A percentile compares a stretch with the other conserved stretches of the same genome.
phyloP scores from a whole-genome alignment of 2,113 vertebrate genomes.

The Leptosomus discolor region DNA sequence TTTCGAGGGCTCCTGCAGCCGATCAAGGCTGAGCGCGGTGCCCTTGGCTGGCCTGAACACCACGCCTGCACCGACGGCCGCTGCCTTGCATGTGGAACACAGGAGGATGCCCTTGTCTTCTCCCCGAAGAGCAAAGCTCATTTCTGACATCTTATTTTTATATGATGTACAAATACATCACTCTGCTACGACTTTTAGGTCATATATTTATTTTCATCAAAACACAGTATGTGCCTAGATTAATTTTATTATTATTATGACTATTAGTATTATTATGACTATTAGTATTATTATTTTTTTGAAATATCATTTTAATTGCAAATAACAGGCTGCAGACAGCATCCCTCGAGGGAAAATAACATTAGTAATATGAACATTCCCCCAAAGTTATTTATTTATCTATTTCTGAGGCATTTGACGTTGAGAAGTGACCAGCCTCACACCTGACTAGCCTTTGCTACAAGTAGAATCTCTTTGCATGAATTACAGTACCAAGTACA shows the following conservation, averaged over 20 bases:
- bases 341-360: not conserved
- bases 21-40: rapidly evolving
- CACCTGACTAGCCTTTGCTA: not conserved
- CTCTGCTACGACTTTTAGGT: not conserved
- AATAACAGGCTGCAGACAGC: not conserved
- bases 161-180: not conserved
- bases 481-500: not conserved
- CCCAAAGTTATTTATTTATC: not conserved
- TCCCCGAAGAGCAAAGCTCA: not conserved
- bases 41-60: not conserved
- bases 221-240: not conserved
- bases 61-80: rapidly evolving
- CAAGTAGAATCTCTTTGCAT: not conserved
- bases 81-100: not conserved
- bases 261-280: too few species aligned
- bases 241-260: not conserved
- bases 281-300: not conserved
- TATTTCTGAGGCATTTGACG: not conserved
- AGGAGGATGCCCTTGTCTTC: not conserved
- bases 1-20: not conserved
- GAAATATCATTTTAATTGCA: not conserved
- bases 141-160: not conserved
- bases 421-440: not conserved
- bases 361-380: not conserved
- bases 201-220: not conserved